Base-by-base conservation (phyloP, 2,888 invertebrate species). In the Melanargia galathea region DNA sequence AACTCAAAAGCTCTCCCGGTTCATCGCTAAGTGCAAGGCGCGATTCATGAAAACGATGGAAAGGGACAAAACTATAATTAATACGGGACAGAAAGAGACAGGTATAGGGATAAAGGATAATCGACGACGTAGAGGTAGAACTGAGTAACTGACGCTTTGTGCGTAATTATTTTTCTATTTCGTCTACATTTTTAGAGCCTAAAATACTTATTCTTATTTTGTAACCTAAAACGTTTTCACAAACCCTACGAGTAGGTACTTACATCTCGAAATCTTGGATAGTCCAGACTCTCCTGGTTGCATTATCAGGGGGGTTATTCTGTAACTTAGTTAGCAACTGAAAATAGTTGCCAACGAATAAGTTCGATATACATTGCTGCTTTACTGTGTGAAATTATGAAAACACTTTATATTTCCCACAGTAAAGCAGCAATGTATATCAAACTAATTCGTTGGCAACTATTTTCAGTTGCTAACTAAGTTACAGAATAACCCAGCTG, bases 31-130 rank as follows among this genome's bases (percentile, higher is more conserved):
- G 18, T 40, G 43, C 24, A 43, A n/a, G 43, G n/a, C n/a, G 13
- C 13, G 56, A 33, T 35, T 35, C 35, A 52, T 33, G 43, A 33
- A 18, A 45, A 30, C 43, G 45, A 18, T n/a, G 45, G 45, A 57
- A 57, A 33, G 33, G 8, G 57, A 57, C 57, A 18, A 45, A 30
- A 57, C 33, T 46, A 45, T 11, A 57, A 57, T 57, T 46, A 45
- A 46, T 33, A 45, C 57, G 30, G 3, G 13, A 16, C 10, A 45
- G 57, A 33, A 45, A 57, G 45, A 46, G 57, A 57, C 45, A 30
- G 26, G n/a, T 40, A 24, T 18, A 56, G n/a, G 26, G 18, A 18
- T 57, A 57, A 45, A 11, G 52, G 18, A 52, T 52, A 52, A 52
- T 52, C 52, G 33, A 20, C 35, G n/a, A 8, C 35, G 13, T 52